Evolutionary conservation across 2,888 invertebrate species (phyloP).

Genomic region (Drosophila austrosaltans): DNA sequence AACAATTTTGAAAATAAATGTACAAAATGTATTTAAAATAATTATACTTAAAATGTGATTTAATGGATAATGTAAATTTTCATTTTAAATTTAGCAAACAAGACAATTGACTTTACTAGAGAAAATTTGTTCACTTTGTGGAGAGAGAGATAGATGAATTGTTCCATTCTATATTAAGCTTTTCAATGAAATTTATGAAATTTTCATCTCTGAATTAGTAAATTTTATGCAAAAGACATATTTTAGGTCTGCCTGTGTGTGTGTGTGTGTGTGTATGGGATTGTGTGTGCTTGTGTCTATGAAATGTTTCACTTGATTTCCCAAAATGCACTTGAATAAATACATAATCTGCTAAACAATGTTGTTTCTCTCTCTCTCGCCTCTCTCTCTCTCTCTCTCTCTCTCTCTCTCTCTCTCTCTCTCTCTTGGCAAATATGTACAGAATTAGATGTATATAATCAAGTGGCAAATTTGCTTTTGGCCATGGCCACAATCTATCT

Average conservation of each 20-base stretch:
- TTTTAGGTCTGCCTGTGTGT: background rate
- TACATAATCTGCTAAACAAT: constrained; percentile 52
- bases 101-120: background rate
- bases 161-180: background rate
- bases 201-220: background rate
- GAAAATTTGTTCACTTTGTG: constrained; percentile 1
- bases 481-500: background rate
- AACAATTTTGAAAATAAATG: background rate
- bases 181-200: constrained; percentile 7
- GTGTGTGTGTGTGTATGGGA: constrained; percentile 21
- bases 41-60: background rate
- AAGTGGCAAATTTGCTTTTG: constrained; percentile 15
- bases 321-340: constrained; percentile 56
- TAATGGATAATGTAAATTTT: background rate
- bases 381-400: background rate
- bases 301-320: constrained; percentile 38
- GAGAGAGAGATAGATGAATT: background rate
- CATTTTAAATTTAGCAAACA: background rate
- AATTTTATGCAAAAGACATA: constrained; percentile 6
- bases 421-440: constrained; percentile 20
- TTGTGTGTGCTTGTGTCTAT: constrained; percentile 11
- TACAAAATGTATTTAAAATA: background rate
- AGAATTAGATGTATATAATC: constrained; percentile 25
- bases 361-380: background rate
- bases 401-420: no score